Base-by-base conservation (phyloP, 1,140 invertebrate genomes). In the Drosophila pseudoobscura region DNA sequence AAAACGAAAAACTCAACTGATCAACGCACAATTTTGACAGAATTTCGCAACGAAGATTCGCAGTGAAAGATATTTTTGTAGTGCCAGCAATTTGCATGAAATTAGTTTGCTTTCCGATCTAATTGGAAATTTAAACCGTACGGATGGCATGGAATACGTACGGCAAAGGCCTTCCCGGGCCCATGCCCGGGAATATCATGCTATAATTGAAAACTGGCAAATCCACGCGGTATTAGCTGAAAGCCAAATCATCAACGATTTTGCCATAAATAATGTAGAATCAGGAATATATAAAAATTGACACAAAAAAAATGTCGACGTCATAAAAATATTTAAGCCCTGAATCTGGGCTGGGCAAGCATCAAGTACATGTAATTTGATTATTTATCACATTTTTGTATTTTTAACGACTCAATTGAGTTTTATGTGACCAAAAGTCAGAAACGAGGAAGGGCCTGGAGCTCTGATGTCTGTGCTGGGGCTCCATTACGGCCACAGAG, bases 401-500 rank as follows among this genome's bases (percentile, higher is more conserved):
- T 65, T 78, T 88, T 88, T 88, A 88, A 88, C 83, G 83, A 88
- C 83, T 75, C 83, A 88, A 88, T 88, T 88, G 83, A 79, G 83
- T 87, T 87, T 88, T 76, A 87, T 87, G 75, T 49, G 66, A 66
- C 59, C 71, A 69, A 31, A 52, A 62, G 55, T 22, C 22, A 7
- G n/a, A 15, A 9, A 62, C 31, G 39, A 53, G 24, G 39, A 13
- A 39, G 43, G 22, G 22, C 3, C 24, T 6, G 24, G 4, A 4
- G 4, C 24, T 31, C 20, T 41, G 46, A 35, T 47, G 50, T 29
- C 11, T 64, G 44, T 26, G 46, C 50, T 65, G 47, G 24, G 17
- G 50, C 70, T 75, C 62, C 50, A 62, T 76, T 74, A 74, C 59
- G 65, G 62, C 59, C 70, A 53, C 63, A 73, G 60, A 63, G 57